phyloP scores from a whole-genome alignment of 1,140 invertebrate species.

The Lysiphlebus fabarum region DNA sequence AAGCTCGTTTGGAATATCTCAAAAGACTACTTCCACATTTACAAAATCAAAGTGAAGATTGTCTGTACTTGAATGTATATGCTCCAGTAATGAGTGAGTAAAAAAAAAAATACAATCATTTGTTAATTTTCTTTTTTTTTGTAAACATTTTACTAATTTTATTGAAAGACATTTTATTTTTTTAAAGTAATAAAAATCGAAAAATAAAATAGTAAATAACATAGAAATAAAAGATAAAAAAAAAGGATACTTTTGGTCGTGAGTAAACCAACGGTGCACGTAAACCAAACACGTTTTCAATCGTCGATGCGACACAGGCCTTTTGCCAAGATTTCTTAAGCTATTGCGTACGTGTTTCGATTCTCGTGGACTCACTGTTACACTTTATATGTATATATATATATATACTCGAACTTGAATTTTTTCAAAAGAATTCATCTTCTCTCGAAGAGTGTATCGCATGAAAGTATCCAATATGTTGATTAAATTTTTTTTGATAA shows the following conservation, averaged over 20 bases:
- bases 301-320: conserved; percentile 12
- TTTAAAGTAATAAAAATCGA: not conserved
- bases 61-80: conserved; percentile 94
- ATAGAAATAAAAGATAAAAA: not conserved
- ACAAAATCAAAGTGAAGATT: conserved; percentile 92
- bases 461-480: no score
- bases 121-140: conserved; percentile 5
- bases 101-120: not conserved
- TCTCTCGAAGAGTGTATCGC: no score
- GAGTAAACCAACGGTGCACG: conserved; percentile 13
- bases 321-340: conserved; percentile 9
- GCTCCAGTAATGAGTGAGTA: conserved; percentile 88
- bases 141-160: not conserved
- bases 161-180: conserved; percentile 10
- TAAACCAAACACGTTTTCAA: conserved; percentile 30
- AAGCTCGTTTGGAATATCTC: conserved; percentile 83
- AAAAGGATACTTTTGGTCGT: not conserved
- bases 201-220: not conserved
- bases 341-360: conserved; percentile 9
- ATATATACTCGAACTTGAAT: no score
- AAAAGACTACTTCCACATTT: conserved; percentile 78
- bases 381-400: no score
- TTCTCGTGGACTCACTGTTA: no score
- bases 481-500: no score
- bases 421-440: no score